Evolutionary conservation across 2,113 vertebrate species (phyloP).

Genomic region (Brachypteracias leptosomus): DNA sequence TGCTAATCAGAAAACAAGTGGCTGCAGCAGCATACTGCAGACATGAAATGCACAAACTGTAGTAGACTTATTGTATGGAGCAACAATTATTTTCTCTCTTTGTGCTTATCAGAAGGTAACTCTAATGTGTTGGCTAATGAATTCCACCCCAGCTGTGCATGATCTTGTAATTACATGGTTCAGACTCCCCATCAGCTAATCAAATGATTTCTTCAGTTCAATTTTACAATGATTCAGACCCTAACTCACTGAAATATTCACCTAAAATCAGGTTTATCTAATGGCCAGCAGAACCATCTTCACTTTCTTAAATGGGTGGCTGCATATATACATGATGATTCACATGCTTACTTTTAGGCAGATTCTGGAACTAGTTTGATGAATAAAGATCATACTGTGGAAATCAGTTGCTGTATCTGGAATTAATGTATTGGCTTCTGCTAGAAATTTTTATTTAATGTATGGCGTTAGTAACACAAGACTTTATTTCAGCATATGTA

Average conservation of each 20-base stretch:
- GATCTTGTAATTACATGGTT: constrained; percentile 28
- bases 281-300: background rate
- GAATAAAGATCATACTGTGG: background rate
- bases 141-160: background rate
- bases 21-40: background rate
- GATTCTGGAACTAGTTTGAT: background rate
- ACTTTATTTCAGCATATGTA: background rate
- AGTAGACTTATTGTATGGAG: background rate
- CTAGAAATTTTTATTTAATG: constrained; percentile 9
- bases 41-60: background rate
- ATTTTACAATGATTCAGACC: background rate
- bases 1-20: constrained; percentile 17
- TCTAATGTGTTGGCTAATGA: background rate
- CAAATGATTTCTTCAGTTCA: background rate
- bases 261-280: background rate
- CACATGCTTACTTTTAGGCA: background rate
- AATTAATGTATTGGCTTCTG: constrained; percentile 9
- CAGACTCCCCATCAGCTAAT: background rate
- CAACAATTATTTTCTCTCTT: constrained; percentile 10
- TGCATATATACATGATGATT: background rate
- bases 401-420: background rate
- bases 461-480: background rate
- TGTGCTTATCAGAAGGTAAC: background rate
- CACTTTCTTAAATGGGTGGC: background rate
- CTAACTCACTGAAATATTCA: background rate